A percentile compares a stretch with the other conserved stretches of the same genome.
Conservation (phyloP, 2,888 invertebrate genomes). For the Acrobasis suavella region DNA sequence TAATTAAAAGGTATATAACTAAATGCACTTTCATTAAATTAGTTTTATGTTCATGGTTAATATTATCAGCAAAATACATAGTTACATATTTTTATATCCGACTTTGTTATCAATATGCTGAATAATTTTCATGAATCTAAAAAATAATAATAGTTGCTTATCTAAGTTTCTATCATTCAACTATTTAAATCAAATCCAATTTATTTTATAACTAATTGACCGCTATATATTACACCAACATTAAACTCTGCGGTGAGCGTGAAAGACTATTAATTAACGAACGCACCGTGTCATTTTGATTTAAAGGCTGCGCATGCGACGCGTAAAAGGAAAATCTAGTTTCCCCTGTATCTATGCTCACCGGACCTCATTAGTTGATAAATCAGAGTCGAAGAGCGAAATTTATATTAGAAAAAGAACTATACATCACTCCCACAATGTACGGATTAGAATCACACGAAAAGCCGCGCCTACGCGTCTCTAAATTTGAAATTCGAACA, state of each 20-base stretch:
- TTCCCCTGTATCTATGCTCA: conserved; percentile 31
- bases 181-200: background rate
- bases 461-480: conserved; percentile 71
- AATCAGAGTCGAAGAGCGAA: conserved; percentile 58
- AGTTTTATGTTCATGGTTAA: background rate
- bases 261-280: conserved; percentile 60
- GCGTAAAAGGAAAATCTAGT: conserved; percentile 46
- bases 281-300: conserved; percentile 60
- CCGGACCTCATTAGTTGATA: conserved; percentile 64
- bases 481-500: conserved; percentile 63
- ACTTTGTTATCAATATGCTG: too few species aligned
- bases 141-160: too few species aligned
- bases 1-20: background rate
- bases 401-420: conserved; percentile 59
- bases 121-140: too few species aligned
- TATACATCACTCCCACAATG: conserved; percentile 74
- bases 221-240: conserved; percentile 28
- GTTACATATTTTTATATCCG: too few species aligned
- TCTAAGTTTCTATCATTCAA: background rate
- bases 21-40: background rate
- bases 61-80: background rate
- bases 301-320: conserved; percentile 46
- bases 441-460: conserved; percentile 73
- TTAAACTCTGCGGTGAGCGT: conserved; percentile 48
- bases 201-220: conserved; percentile 22